A percentile compares a stretch with the other conserved stretches of the same genome.
Conservation (phyloP, 2,797 vertebrate genomes). For the Gallirallus australis region DNA sequence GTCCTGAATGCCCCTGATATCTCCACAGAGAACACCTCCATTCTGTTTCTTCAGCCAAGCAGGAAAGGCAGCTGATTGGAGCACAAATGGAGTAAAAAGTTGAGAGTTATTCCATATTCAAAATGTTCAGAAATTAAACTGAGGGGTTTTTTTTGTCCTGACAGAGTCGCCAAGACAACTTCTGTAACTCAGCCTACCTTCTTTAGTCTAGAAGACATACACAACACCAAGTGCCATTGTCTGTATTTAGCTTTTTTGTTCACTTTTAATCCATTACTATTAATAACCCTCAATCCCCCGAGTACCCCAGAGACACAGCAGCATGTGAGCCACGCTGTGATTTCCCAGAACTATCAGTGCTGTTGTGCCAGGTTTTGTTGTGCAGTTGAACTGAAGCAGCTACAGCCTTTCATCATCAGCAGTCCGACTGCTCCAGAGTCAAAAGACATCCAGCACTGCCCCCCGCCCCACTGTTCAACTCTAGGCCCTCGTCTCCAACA, state of each 20-base stretch:
- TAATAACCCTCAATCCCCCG: background rate
- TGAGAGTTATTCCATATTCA: background rate
- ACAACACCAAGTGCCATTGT: background rate
- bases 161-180: background rate
- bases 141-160: background rate
- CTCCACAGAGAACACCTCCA: background rate
- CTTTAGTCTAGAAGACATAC: background rate
- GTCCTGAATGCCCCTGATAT: background rate
- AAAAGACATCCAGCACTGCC: fast-evolving
- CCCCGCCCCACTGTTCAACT: background rate
- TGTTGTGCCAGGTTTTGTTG: fast-evolving
- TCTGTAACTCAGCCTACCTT: background rate
- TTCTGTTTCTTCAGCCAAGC: background rate
- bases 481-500: background rate
- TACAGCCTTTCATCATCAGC: background rate
- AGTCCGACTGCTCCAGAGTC: background rate
- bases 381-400: background rate
- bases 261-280: background rate
- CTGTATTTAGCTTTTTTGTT: background rate
- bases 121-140: background rate
- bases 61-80: background rate
- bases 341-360: background rate
- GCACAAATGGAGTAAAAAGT: background rate
- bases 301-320: background rate
- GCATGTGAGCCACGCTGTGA: fast-evolving